Evolutionary conservation across 2,797 vertebrate genomes (phyloP).

Genomic region (Anolis apletophallus): DNA sequence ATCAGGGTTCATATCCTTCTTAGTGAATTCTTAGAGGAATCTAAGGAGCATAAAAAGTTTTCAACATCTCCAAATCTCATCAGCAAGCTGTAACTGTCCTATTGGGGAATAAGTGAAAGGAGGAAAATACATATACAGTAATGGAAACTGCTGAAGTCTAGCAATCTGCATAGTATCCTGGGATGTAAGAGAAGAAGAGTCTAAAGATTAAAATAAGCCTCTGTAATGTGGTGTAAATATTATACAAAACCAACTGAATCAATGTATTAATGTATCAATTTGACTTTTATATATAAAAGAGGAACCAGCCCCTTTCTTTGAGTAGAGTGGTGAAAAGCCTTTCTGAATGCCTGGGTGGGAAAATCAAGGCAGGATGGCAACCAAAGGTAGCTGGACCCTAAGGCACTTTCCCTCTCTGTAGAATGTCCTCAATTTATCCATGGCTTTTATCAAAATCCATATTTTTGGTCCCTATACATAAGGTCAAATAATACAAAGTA

Average conservation of each 20-base stretch:
- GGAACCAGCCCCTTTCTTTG: no score
- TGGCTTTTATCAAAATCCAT: no score
- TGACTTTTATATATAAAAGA: no score
- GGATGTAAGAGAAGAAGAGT: not conserved
- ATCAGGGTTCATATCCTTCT: not conserved
- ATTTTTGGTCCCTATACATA: no score
- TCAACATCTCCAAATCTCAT: not conserved
- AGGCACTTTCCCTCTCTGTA: no score
- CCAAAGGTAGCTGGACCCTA: not conserved
- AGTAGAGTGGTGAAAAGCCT: no score
- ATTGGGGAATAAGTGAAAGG: not conserved
- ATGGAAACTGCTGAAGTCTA: not conserved
- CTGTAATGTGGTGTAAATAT: not conserved
- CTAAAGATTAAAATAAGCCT: not conserved
- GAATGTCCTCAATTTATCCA: no score
- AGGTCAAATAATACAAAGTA: no score
- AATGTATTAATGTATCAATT: no score
- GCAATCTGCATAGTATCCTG: not conserved
- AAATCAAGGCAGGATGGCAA: not conserved
- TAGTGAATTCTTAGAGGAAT: not conserved
- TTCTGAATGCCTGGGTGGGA: not conserved
- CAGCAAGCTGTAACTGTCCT: not conserved
- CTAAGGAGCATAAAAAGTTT: not conserved
- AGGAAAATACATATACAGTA: not conserved
- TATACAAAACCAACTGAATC: no score